phyloP scores from a whole-genome alignment of 2,113 vertebrate genomes.

The Phyllopteryx taeniolatus region DNA sequence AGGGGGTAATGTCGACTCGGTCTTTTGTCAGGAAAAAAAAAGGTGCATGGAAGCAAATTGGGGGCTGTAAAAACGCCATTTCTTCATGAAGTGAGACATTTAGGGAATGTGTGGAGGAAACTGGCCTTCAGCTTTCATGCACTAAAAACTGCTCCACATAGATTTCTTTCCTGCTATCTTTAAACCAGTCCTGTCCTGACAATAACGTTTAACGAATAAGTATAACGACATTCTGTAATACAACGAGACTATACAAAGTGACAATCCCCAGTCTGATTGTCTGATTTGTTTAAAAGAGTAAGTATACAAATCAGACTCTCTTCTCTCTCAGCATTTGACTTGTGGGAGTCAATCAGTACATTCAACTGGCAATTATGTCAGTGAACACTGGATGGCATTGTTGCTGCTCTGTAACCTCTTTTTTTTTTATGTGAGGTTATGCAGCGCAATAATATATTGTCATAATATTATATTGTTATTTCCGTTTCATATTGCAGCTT shows the following conservation, averaged over 20 bases:
- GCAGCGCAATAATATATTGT: conserved; percentile 1
- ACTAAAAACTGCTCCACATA: not conserved
- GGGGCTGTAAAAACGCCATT: not conserved
- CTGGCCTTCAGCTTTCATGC: conserved; percentile 59
- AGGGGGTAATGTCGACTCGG: not conserved
- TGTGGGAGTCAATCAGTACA: not conserved
- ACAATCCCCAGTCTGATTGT: not conserved
- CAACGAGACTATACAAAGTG: not conserved
- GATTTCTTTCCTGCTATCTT: not conserved
- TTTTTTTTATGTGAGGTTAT: conserved; percentile 11
- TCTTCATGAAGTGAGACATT: not conserved
- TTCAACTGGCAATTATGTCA: conserved; percentile 43
- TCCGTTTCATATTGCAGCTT: conserved; percentile 6
- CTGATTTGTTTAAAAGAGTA: not conserved
- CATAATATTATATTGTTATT: conserved; percentile 1
- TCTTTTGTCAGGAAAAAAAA: not conserved
- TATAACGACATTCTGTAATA: not conserved
- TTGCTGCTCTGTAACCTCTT: conserved; percentile 58
- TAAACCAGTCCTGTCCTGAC: not conserved
- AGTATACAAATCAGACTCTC: not conserved
- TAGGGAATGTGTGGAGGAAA: conserved; percentile 11
- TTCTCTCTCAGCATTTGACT: not conserved
- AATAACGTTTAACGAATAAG: not conserved
- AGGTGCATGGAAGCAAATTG: not conserved
- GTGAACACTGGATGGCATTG: conserved; percentile 72